Base-by-base conservation (phyloP, 2,113 vertebrate species). In the Promerops cafer region DNA sequence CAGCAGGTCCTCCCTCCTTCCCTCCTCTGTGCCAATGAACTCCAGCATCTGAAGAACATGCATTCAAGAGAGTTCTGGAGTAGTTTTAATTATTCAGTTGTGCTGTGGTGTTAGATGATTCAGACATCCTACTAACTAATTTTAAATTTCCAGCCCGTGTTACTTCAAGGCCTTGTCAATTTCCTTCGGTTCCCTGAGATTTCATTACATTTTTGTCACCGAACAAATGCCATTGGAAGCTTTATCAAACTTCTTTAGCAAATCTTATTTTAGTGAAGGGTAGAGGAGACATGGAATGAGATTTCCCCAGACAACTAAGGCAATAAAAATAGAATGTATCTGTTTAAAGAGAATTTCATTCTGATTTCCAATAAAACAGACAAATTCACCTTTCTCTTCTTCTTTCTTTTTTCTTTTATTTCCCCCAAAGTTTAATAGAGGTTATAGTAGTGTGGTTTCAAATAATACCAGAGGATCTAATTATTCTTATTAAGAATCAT, bases 401-500 rank as follows among this genome's bases (percentile, higher is more conserved):
- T 61, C 8, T 77, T 84, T 35, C 8, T n/a, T 33, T 69, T 69
- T 18, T 6, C 10, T 4, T 30, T 57, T n/a, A n/a, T n/a, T 45
- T n/a, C 20, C 1, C 3, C 0, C 4, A 12, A 80, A 68, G 30
- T 94, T 92, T 92, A 96, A 94, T 94, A 86, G 89, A 76, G 68
- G 54, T 84, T 95, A 85, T 54, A 83, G 52, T 37, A 61, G 33
- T 20, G 11, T 80, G 23, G n/a, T 88, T 97, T 96, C 92, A 90
- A 87, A 89, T 91, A 94, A 71, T 95, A 95, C 90, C 80, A 94
- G 82, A 74, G 14, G 53, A 93, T 94, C 87, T 97, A 94, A 97
- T 96, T 97, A 96, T 94, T 96, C 95, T 90, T 92, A 40, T 94
- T 96, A 88, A 92, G 81, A 95, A 91, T 94, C 19, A 13, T 75